phyloP scores from a whole-genome alignment of 2,797 vertebrate species.

The Lepilemur ruficaudatus region DNA sequence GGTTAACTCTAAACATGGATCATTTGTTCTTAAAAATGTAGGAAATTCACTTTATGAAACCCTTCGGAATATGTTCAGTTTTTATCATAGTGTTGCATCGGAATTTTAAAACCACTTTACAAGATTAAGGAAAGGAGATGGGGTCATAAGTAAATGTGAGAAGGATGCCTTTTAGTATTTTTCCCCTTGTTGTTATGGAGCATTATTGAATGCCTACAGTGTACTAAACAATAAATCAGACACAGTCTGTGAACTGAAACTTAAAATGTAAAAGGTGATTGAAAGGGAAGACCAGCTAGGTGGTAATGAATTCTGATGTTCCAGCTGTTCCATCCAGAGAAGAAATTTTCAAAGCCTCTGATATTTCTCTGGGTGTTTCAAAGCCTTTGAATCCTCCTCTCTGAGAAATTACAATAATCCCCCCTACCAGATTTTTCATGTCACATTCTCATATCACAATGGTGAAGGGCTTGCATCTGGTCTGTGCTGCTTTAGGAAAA shows the following conservation, averaged over 20 bases:
- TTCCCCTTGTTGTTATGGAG: background rate
- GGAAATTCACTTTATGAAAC: constrained; percentile 16
- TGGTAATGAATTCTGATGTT: background rate
- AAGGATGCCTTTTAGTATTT: background rate
- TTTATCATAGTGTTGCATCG: background rate
- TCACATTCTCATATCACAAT: background rate
- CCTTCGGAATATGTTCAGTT: background rate
- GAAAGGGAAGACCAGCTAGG: background rate
- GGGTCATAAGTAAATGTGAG: background rate
- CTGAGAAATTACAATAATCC: constrained; percentile 28
- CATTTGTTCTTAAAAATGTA: constrained; percentile 19
- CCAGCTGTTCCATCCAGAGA: constrained; percentile 21
- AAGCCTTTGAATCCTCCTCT: constrained; percentile 38
- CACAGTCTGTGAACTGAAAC: constrained; percentile 2
- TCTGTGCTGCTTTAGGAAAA: background rate
- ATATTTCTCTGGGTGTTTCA: constrained; percentile 41
- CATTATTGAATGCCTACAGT: background rate
- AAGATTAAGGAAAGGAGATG: constrained; percentile 35
- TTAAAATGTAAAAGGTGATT: constrained; percentile 21
- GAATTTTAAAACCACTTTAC: constrained; percentile 48
- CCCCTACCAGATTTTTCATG: background rate
- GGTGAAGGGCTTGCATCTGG: background rate
- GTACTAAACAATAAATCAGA: constrained; percentile 28
- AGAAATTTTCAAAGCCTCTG: constrained; percentile 45
- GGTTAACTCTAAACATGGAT: background rate